Evolutionary conservation across 2,113 vertebrate genomes (phyloP).

Genomic region (Macheiramphus alcinus): DNA sequence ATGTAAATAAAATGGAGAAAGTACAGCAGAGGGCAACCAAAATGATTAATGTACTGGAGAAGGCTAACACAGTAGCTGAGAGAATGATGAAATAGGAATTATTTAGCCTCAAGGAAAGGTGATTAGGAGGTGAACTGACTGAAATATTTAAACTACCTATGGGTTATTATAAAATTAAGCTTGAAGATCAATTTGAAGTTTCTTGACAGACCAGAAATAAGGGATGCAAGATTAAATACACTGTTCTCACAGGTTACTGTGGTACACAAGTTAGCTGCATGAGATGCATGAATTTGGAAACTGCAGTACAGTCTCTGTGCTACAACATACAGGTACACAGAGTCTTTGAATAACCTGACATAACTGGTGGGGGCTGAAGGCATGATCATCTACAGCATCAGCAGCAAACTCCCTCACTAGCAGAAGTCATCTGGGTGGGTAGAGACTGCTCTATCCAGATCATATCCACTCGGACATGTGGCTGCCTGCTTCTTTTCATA

Average conservation of each 20-base stretch:
- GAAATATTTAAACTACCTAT: conserved; percentile 62
- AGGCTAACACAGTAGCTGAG: conserved; percentile 21
- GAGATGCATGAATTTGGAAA: not conserved
- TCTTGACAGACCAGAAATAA: conserved; percentile 37
- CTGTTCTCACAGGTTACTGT: not conserved
- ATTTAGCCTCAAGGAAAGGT: conserved; percentile 59
- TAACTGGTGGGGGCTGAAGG: not conserved
- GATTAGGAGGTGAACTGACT: conserved; percentile 59
- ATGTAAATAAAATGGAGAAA: conserved; percentile 52
- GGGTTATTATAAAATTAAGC: conserved; percentile 59
- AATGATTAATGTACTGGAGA: conserved; percentile 44
- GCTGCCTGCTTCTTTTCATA: not conserved
- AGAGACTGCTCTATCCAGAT: not conserved
- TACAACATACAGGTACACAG: fast-evolving
- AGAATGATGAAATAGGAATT: conserved; percentile 64
- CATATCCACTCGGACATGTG: fast-evolving
- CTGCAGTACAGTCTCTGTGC: not conserved
- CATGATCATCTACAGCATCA: not conserved
- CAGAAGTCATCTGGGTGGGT: not conserved
- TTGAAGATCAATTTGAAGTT: conserved; percentile 37
- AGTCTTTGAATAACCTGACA: not conserved
- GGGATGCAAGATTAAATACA: conserved; percentile 1
- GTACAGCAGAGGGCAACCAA: conserved; percentile 35
- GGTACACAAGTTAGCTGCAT: not conserved
- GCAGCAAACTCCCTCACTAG: not conserved